Conservation (phyloP, 2,888 invertebrate genomes). For the Ophion ellenae region DNA sequence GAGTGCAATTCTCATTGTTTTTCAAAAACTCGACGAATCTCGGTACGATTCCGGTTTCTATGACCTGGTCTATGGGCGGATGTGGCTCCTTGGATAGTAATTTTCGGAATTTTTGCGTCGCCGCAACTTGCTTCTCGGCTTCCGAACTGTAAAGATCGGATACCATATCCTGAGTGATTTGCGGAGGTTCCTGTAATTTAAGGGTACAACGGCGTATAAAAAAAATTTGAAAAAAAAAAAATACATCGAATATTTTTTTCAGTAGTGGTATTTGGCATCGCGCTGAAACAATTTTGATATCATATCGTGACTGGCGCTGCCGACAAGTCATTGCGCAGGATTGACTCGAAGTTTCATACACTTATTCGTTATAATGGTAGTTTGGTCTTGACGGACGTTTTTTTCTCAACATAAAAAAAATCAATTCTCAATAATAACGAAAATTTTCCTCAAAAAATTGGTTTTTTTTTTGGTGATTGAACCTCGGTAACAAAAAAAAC, state of each 20-base stretch:
- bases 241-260: background rate
- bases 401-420: too few relatives aligned
- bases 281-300: too few relatives aligned
- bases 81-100: conserved; percentile 97
- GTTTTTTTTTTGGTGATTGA: too few relatives aligned
- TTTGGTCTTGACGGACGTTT: too few relatives aligned
- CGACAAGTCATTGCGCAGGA: too few relatives aligned
- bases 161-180: conserved; percentile 93
- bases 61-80: conserved; percentile 98
- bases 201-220: background rate
- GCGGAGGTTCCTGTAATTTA: conserved; percentile 84
- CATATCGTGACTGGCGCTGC: too few relatives aligned
- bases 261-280: background rate
- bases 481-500: too few relatives aligned
- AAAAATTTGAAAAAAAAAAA: background rate
- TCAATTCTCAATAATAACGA: too few relatives aligned
- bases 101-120: conserved; percentile 97
- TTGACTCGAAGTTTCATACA: too few relatives aligned
- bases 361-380: too few relatives aligned
- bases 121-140: conserved; percentile 91
- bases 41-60: conserved; percentile 96
- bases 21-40: conserved; percentile 96
- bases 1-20: conserved; percentile 91
- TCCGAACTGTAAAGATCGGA: conserved; percentile 91
- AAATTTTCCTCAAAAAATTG: too few relatives aligned